Base-by-base conservation (phyloP, 2,888 invertebrate species). In the Strigamia crassipes region DNA sequence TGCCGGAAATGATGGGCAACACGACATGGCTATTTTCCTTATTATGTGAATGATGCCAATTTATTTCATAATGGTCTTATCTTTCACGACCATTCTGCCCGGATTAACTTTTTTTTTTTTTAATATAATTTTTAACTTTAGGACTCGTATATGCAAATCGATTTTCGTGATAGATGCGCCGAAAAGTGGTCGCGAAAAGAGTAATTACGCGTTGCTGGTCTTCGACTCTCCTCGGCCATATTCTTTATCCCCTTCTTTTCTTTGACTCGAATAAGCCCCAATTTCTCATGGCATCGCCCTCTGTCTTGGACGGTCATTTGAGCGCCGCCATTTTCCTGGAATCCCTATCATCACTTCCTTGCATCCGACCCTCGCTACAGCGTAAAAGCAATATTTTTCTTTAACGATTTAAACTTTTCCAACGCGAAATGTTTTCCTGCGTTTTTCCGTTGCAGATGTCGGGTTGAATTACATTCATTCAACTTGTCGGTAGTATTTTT, bases 291-390 rank as follows among this genome's bases (percentile, higher is more conserved):
- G 73, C 73, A 73, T 73, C 73, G 73, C 73, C 73, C 73, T 73
- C 73, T 73, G 73, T 31, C 31, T 73, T n/a, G 73, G 31, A 23
- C 31, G 73, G 73, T 73, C 73, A 73, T 73, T 73, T 73, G 73
- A 73, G 73, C 73, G 73, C 73, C 73, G 73, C 73, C 73, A 73
- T 73, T 73, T 73, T 73, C 73, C 73, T 27, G 27, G 73, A 73
- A 73, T 73, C 73, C 31, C 73, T 73, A 73, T 73, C 73, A 73
- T 73, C 73, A 73, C 73, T 73, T 73, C 12, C 73, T 31, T 73
- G 73, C 73, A 73, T 31, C 31, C 73, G n/a, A n/a, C 56, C 73
- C 73, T 31, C 73, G 73, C 6, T 73, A 73, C 27, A 73, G 27
- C 31, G 31, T 27, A 0, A 9, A 27, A 15, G 18, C 51, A 51